These are phyloP conservation scores for Acrobasis consociella DNA, from an alignment of 2,888 invertebrate species.

Conservation along the genomic window DNA sequence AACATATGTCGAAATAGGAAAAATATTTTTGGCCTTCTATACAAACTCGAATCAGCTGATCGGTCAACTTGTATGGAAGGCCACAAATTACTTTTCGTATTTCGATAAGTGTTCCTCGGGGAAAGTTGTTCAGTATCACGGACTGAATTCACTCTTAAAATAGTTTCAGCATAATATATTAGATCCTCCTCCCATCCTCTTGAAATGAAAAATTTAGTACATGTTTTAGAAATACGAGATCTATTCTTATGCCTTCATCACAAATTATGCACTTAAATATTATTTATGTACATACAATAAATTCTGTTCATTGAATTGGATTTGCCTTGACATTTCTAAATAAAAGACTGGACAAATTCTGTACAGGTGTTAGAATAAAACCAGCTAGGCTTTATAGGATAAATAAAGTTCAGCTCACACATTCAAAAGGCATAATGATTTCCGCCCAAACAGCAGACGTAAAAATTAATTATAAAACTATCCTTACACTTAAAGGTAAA, in stretches of 20 bases:
- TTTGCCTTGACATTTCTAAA: too few species aligned
- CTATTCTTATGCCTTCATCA: not conserved
- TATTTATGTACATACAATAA: not conserved
- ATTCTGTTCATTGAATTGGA: not conserved
- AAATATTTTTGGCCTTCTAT: too few species aligned
- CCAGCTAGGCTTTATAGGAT: not conserved
- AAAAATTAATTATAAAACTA: slow-evolving; percentile 1
- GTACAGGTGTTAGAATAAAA: not conserved
- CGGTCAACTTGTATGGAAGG: too few species aligned
- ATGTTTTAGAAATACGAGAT: not conserved
- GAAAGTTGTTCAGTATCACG: too few species aligned
- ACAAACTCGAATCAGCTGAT: too few species aligned
- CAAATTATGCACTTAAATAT: not conserved
- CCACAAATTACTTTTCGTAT: too few species aligned
- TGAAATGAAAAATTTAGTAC: not conserved
- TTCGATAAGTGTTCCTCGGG: too few species aligned
- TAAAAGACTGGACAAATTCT: not conserved
- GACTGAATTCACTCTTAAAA: too few species aligned
- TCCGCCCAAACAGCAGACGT: not conserved
- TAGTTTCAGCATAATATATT: too few species aligned
- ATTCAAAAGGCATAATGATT: not conserved
- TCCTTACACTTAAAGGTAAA: not conserved
- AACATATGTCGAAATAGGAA: too few species aligned
- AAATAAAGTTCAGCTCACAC: not conserved
- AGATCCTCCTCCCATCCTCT: too few species aligned